Conservation (phyloP, 2,888 invertebrate species). For the Sarcophaga carnaria region DNA sequence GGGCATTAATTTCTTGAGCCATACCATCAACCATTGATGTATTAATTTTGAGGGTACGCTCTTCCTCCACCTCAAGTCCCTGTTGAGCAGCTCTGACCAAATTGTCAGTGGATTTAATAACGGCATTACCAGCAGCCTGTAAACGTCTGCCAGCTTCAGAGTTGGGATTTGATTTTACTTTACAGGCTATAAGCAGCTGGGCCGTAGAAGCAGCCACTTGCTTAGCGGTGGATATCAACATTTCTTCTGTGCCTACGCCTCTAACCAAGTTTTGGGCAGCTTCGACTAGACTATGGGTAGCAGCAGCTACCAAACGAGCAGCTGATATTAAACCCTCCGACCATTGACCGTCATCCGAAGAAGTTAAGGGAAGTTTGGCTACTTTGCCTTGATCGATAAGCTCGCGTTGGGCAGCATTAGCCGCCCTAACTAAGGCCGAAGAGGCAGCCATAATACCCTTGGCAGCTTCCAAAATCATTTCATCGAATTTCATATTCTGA, state of each 20-base stretch:
- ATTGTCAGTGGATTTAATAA: slow-evolving; percentile 98
- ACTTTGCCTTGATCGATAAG: slow-evolving; percentile 96
- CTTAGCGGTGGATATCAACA: slow-evolving; percentile 97
- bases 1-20: slow-evolving; percentile 96
- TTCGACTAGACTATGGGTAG: slow-evolving; percentile 98
- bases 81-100: slow-evolving; percentile 96
- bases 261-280: slow-evolving; percentile 98
- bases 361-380: slow-evolving; percentile 89
- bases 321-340: slow-evolving; percentile 98
- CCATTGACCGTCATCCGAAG: slow-evolving; percentile 98
- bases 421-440: slow-evolving; percentile 97
- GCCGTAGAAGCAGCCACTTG: slow-evolving; percentile 99
- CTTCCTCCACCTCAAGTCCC: slow-evolving; percentile 95
- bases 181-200: slow-evolving; percentile 98
- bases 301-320: slow-evolving; percentile 97
- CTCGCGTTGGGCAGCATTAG: slow-evolving; percentile 97
- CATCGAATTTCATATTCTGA: slow-evolving; percentile 98
- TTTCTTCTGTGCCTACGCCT: slow-evolving; percentile 95
- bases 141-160: slow-evolving; percentile 96
- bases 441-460: slow-evolving; percentile 99
- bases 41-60: slow-evolving; percentile 94
- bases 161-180: slow-evolving; percentile 98
- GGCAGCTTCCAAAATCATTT: slow-evolving; percentile 99
- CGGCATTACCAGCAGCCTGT: slow-evolving; percentile 96
- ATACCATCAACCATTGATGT: slow-evolving; percentile 97